Evolutionary conservation across 1,140 invertebrate species (phyloP).

Genomic region (Polypedilum pembai): DNA sequence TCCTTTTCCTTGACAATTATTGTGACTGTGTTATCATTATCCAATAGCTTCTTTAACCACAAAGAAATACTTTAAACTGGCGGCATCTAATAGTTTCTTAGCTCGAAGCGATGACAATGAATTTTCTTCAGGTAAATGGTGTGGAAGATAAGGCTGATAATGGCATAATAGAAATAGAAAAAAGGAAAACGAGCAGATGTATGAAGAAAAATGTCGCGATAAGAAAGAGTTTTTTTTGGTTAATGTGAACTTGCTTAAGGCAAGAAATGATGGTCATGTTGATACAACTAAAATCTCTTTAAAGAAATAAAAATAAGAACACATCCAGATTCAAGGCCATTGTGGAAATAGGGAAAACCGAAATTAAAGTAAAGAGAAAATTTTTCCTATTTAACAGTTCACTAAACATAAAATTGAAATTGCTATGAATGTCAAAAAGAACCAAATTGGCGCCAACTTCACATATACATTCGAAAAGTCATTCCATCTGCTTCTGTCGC

Average conservation of each 20-base stretch:
- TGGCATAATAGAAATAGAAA: background rate
- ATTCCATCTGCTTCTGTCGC: slow-evolving; percentile 2
- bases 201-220: background rate
- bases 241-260: no score
- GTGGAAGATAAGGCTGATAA: background rate
- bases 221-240: background rate
- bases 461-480: background rate
- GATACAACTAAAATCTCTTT: no score
- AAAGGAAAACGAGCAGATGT: background rate
- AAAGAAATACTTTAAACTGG: background rate
- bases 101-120: background rate
- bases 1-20: background rate
- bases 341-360: background rate
- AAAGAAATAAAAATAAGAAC: background rate
- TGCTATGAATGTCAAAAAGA: background rate
- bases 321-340: background rate
- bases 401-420: slow-evolving; percentile 19
- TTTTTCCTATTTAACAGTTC: background rate
- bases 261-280: no score
- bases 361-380: slow-evolving; percentile 1
- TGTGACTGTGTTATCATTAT: background rate
- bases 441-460: background rate
- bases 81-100: background rate
- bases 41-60: background rate
- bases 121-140: background rate